phyloP scores from a whole-genome alignment of 2,888 invertebrate species.

The Timandra comae region DNA sequence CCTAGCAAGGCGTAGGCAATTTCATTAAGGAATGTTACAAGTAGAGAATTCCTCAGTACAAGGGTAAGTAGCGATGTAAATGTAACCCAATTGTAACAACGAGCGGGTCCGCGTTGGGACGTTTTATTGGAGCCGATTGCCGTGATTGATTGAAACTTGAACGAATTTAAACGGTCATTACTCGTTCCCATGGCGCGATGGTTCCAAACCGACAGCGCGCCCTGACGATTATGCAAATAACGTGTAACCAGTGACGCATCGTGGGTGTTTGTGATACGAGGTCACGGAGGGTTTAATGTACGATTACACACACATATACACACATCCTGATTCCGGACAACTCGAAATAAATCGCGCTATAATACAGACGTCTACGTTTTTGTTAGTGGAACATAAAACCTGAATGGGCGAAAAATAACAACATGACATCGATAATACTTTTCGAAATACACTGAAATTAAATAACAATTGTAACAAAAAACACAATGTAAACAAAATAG shows the following conservation, averaged over 20 bases:
- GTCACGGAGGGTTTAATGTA: conserved; percentile 6
- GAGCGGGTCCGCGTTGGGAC: conserved; percentile 1
- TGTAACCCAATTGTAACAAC: background rate
- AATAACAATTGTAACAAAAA: too few relatives aligned
- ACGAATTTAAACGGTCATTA: conserved; percentile 1
- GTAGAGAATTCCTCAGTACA: too few relatives aligned
- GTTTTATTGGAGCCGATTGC: conserved; percentile 2
- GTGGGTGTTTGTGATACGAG: conserved; percentile 9
- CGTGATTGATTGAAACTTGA: conserved; percentile 3
- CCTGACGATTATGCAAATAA: conserved; percentile 11
- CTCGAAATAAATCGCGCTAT: conserved; percentile 15
- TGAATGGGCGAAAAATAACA: too few relatives aligned
- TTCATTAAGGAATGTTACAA: too few relatives aligned
- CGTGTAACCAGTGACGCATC: conserved; percentile 3
- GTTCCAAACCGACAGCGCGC: conserved; percentile 5
- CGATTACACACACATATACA: conserved; percentile 10
- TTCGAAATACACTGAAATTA: too few relatives aligned
- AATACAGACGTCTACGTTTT: too few relatives aligned
- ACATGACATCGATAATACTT: too few relatives aligned
- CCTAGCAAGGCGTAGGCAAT: too few relatives aligned
- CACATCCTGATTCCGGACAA: conserved; percentile 8
- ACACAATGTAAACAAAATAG: too few relatives aligned
- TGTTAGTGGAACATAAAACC: too few relatives aligned
- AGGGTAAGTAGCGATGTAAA: too few relatives aligned
- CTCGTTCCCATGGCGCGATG: conserved; percentile 3